phyloP scores from a whole-genome alignment of 2,113 vertebrate genomes.

The Cranoglanis bouderius region DNA sequence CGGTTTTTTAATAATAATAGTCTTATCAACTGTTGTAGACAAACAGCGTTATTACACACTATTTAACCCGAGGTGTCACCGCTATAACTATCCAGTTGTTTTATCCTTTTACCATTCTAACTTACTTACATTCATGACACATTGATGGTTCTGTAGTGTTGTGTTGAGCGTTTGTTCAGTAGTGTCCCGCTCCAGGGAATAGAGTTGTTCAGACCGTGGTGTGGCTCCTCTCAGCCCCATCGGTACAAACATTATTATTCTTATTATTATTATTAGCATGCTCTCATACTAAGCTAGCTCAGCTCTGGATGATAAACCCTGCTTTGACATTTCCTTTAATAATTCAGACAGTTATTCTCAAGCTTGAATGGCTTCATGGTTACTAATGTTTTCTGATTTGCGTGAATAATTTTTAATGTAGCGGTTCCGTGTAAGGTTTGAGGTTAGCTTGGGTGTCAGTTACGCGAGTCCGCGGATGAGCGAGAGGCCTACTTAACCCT shows the following conservation, averaged over 20 bases:
- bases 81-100: not conserved
- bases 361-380: not conserved
- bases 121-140: not conserved
- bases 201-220: not conserved
- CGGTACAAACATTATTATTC: not conserved
- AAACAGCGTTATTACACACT: not conserved
- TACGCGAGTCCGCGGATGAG: slow-evolving; percentile 72
- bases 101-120: not conserved
- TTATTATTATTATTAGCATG: slow-evolving; percentile 26
- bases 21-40: too few species aligned
- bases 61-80: not conserved
- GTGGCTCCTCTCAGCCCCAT: slow-evolving; percentile 1
- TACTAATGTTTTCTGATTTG: too few species aligned
- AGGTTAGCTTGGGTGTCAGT: slow-evolving; percentile 62
- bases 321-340: not conserved
- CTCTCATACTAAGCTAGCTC: slow-evolving; percentile 21
- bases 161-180: not conserved
- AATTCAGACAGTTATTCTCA: not conserved
- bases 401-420: not conserved
- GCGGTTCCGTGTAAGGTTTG: not conserved
- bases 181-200: not conserved
- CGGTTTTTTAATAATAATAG: not conserved
- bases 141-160: not conserved
- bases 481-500: slow-evolving; percentile 73
- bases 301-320: not conserved